Percentiles rank a stretch among this genome's conserved stretches.
These are phyloP conservation scores for Danio kyathit DNA, from an alignment of 2,797 vertebrate genomes.

Conservation along the genomic window DNA sequence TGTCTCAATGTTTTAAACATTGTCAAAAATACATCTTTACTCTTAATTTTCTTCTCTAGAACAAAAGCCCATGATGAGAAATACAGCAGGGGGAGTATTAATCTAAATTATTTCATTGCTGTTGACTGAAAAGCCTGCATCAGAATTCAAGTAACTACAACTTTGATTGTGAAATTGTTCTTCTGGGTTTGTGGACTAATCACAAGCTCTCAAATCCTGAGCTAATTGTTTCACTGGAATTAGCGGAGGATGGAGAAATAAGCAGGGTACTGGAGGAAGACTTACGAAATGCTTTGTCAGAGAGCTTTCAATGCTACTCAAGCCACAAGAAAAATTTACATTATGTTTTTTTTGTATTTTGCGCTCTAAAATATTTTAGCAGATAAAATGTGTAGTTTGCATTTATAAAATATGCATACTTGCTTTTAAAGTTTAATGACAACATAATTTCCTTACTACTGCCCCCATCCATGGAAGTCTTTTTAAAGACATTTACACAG, in stretches of 20 bases:
- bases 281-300: background rate
- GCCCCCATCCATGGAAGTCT: background rate
- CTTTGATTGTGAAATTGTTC: constrained; percentile 19
- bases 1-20: background rate
- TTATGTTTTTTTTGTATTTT: background rate
- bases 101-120: background rate
- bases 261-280: background rate
- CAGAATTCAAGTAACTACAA: background rate
- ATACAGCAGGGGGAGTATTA: background rate
- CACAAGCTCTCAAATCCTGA: constrained; percentile 10
- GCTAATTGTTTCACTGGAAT: constrained; percentile 1
- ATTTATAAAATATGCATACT: background rate
- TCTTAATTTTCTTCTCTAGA: background rate
- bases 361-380: background rate
- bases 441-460: background rate
- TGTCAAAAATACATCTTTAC: background rate
- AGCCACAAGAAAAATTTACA: background rate
- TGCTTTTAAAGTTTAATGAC: background rate
- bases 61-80: background rate
- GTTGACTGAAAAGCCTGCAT: background rate
- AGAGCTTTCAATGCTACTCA: background rate
- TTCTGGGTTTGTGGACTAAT: background rate
- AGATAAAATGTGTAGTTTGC: background rate
- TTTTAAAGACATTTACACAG: background rate
- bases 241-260: background rate